phyloP scores from a whole-genome alignment of 2,797 vertebrate species.

The Acanthurus lineatus region DNA sequence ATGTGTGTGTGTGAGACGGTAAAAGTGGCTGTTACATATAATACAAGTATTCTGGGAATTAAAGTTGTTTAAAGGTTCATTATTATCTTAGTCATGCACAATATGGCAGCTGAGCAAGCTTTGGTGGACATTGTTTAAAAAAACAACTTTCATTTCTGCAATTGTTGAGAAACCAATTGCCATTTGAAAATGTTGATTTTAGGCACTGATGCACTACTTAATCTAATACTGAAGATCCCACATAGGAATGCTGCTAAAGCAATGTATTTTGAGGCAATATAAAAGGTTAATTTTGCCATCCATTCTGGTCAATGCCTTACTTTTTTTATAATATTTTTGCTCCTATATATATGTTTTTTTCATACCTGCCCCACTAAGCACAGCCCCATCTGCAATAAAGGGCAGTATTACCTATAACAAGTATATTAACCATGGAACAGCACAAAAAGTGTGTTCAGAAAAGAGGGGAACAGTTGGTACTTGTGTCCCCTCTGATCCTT shows the following conservation, averaged over 20 bases:
- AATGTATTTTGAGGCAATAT: background rate
- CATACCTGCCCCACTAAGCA: background rate
- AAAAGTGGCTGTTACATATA: background rate
- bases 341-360: background rate
- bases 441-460: constrained; percentile 48
- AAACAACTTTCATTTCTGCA: constrained; percentile 7
- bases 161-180: constrained; percentile 19
- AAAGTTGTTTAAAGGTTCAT: constrained; percentile 28
- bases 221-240: background rate
- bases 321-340: background rate
- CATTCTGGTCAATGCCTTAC: background rate
- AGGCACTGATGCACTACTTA: background rate
- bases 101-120: background rate
- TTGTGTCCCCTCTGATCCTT: constrained; percentile 51
- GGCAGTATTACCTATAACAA: constrained; percentile 14
- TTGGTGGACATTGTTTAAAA: constrained; percentile 10
- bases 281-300: background rate
- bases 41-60: background rate
- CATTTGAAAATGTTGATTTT: constrained; percentile 35
- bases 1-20: constrained; percentile 10
- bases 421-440: constrained; percentile 9
- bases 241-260: no score
- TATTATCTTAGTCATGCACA: constrained; percentile 8
- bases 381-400: constrained; percentile 24
- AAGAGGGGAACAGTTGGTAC: constrained; percentile 44